Percentiles rank a stretch among this genome's conserved stretches.
Conservation (phyloP, 2,888 invertebrate species). For the Panzeria rudis region DNA sequence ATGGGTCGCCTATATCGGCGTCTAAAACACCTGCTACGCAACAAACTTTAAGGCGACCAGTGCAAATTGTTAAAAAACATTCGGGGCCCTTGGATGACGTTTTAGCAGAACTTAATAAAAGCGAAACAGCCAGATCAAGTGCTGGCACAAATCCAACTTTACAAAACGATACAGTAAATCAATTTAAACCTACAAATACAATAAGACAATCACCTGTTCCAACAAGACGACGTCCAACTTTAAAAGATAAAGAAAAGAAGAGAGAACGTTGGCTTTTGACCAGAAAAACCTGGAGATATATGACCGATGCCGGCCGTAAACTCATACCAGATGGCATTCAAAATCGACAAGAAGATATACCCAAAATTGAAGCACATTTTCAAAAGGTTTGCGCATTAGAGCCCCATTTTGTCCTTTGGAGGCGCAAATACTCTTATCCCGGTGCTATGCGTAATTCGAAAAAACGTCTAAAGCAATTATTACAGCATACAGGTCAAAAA, state of each 20-base stretch:
- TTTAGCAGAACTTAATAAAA: constrained; percentile 48
- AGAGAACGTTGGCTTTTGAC: constrained; percentile 93
- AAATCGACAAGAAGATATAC: constrained; percentile 90
- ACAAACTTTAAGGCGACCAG: constrained; percentile 52
- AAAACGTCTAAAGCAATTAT: constrained; percentile 76
- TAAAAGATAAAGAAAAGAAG: constrained; percentile 69
- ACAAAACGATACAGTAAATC: constrained; percentile 10
- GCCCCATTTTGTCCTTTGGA: constrained; percentile 91
- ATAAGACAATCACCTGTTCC: constrained; percentile 27
- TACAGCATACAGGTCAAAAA: constrained; percentile 73
- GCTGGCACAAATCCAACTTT: background rate
- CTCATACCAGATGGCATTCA: constrained; percentile 92
- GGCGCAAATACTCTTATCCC: constrained; percentile 91
- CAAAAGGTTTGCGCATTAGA: constrained; percentile 92
- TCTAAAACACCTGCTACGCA: background rate
- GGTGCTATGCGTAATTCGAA: constrained; percentile 76
- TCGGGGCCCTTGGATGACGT: constrained; percentile 56
- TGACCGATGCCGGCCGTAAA: constrained; percentile 95
- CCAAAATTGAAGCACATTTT: constrained; percentile 92
- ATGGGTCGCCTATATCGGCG: background rate
- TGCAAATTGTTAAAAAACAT: constrained; percentile 64
- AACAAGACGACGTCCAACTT: constrained; percentile 33
- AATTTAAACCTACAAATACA: constrained; percentile 34
- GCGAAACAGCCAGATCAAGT: background rate
- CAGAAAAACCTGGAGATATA: constrained; percentile 95